phyloP scores from a whole-genome alignment of 2,113 vertebrate species.

The Xiphophorus maculatus region DNA sequence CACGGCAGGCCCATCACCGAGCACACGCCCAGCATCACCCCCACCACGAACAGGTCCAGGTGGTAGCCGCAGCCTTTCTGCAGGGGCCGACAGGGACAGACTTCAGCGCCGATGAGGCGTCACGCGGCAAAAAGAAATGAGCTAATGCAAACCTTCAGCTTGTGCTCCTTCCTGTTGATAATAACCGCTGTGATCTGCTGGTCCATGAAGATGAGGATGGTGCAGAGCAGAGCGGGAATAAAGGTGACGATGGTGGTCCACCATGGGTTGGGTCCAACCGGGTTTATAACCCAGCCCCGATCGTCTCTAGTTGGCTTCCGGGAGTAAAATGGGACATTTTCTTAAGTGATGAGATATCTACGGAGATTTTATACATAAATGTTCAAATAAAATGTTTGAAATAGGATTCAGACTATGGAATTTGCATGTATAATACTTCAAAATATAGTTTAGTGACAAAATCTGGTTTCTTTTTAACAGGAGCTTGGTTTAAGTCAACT shows the following conservation, averaged over 20 bases:
- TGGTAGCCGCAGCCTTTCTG: slow-evolving; percentile 95
- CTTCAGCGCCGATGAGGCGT: not conserved
- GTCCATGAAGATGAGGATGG: slow-evolving; percentile 99
- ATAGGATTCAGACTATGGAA: not conserved
- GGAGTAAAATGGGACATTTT: not conserved
- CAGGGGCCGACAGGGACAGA: not conserved
- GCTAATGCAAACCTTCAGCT: slow-evolving; percentile 86
- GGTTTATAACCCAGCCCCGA: slow-evolving; percentile 95
- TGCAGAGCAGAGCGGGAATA: slow-evolving; percentile 95
- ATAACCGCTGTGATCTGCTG: slow-evolving; percentile 99
- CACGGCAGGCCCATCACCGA: slow-evolving; percentile 97
- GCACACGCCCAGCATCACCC: slow-evolving; percentile 96
- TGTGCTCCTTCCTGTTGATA: slow-evolving; percentile 99
- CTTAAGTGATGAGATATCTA: not conserved
- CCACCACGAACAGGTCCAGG: slow-evolving; percentile 95
- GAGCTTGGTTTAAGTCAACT: too few relatives aligned
- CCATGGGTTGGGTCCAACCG: slow-evolving; percentile 97
- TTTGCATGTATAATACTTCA: not conserved
- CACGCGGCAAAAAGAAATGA: not conserved
- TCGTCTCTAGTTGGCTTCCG: slow-evolving; percentile 95
- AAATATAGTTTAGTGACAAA: not conserved
- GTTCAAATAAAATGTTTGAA: too few relatives aligned
- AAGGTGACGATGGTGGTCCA: slow-evolving; percentile 92
- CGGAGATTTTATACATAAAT: not conserved
- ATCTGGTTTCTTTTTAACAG: not conserved